Conservation (phyloP, 2,113 vertebrate species). For the Perca schrenkii region DNA sequence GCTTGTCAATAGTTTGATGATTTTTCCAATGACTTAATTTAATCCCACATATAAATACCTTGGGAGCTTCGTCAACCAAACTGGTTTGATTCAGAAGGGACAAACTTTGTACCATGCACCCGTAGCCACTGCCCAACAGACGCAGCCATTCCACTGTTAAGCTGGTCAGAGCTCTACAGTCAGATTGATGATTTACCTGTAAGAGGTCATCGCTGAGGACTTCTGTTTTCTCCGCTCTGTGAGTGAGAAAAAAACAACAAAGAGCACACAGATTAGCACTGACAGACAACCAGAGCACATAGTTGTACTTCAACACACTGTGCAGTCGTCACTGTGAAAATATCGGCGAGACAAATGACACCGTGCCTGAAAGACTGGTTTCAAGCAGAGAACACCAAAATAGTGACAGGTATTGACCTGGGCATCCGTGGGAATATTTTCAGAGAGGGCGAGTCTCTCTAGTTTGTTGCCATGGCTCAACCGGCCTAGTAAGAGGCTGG, state of each 20-base stretch:
- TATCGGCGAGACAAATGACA: not conserved
- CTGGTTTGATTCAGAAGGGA: not conserved
- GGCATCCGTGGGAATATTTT: not conserved
- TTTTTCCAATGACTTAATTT: not conserved
- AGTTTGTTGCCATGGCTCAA: conserved; percentile 30
- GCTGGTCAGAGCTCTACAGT: conserved; percentile 13
- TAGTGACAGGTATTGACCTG: conserved; percentile 1
- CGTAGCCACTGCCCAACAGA: not conserved
- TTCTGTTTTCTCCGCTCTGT: conserved; percentile 98
- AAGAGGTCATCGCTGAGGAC: conserved; percentile 98
- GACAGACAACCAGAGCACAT: conserved; percentile 3
- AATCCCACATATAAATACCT: not conserved
- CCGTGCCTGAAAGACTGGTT: conserved; percentile 33
- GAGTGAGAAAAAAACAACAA: conserved; percentile 75
- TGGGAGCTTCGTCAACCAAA: too few relatives aligned
- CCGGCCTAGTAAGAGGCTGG: conserved; percentile 5
- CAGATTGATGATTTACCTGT: conserved; percentile 89
- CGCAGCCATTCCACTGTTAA: not conserved
- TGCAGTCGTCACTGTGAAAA: conserved; percentile 22
- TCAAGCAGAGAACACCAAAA: not conserved
- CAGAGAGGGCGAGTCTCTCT: not conserved
- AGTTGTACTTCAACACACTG: not conserved
- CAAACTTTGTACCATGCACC: not conserved
- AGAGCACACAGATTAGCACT: conserved; percentile 54
- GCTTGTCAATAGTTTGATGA: not conserved